Conservation (phyloP, 2,888 invertebrate genomes). For the Trachelus stipa region DNA sequence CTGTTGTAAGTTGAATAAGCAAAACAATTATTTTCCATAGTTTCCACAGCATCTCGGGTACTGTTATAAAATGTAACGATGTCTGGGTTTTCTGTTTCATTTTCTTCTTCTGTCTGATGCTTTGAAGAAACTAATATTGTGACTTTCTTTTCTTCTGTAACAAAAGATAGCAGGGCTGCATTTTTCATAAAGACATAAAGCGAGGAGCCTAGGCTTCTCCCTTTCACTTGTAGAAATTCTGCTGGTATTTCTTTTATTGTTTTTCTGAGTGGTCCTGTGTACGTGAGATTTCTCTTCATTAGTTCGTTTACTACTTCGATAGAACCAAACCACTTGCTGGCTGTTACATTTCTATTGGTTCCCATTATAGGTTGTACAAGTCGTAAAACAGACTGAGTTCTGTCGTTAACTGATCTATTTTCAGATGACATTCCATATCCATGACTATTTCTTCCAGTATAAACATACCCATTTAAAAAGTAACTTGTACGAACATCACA, state of each 20-base stretch:
- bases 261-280: background rate
- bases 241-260: background rate
- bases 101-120: background rate
- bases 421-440: background rate
- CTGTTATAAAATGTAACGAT: background rate
- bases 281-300: background rate
- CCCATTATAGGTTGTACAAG: background rate
- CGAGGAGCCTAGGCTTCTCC: background rate
- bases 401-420: background rate
- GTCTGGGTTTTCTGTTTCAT: background rate
- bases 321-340: constrained; percentile 5
- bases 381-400: background rate
- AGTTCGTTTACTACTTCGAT: background rate
- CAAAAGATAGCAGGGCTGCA: background rate
- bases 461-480: background rate
- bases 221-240: background rate
- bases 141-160: background rate
- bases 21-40: background rate
- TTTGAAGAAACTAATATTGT: background rate
- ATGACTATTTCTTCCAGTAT: background rate
- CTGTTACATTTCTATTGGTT: background rate
- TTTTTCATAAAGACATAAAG: background rate
- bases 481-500: background rate
- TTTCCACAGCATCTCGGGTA: background rate
- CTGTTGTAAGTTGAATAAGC: background rate